Percentiles rank a stretch among this genome's conserved stretches.
phyloP scores from a whole-genome alignment of 2,888 invertebrate genomes.

The Macroteleia sp. region DNA sequence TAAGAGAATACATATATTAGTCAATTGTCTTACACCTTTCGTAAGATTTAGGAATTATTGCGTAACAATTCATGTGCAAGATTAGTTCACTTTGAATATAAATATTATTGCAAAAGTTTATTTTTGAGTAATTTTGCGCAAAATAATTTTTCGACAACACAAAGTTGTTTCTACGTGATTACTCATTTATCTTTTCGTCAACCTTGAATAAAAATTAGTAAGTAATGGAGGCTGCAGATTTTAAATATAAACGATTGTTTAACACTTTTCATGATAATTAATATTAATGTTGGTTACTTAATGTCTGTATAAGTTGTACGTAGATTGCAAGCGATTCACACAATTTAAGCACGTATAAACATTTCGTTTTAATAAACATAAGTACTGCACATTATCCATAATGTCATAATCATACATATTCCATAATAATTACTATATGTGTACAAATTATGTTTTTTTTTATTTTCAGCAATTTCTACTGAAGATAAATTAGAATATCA shows the following conservation, averaged over 20 bases:
- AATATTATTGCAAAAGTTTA: not conserved
- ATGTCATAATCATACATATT: not conserved
- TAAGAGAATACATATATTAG: conserved; percentile 8
- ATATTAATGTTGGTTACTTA: not conserved
- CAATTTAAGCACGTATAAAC: conserved; percentile 13
- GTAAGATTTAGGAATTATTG: conserved; percentile 40
- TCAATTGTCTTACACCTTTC: conserved; percentile 32
- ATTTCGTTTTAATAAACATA: conserved; percentile 16
- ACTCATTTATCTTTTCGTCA: too few relatives aligned
- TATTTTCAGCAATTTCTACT: conserved; percentile 89
- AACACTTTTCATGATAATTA: conserved; percentile 7
- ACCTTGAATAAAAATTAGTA: too few relatives aligned
- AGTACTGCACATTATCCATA: conserved; percentile 3
- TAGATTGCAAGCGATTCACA: conserved; percentile 6
- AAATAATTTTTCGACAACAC: too few relatives aligned
- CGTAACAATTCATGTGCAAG: too few relatives aligned
- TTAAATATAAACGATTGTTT: not conserved
- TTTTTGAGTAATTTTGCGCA: too few relatives aligned
- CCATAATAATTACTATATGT: too few relatives aligned
- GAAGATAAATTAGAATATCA: conserved; percentile 92
- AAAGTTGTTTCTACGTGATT: too few relatives aligned
- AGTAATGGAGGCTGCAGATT: too few relatives aligned
- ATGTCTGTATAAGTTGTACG: too few relatives aligned
- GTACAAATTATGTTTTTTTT: conserved; percentile 6
- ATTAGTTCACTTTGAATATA: not conserved